Evolutionary conservation across 64 coral and sea anemone species (phyloP), one percentile per base, ranked within the genome.

Genomic region (Pocillopora damicornis): DNA sequence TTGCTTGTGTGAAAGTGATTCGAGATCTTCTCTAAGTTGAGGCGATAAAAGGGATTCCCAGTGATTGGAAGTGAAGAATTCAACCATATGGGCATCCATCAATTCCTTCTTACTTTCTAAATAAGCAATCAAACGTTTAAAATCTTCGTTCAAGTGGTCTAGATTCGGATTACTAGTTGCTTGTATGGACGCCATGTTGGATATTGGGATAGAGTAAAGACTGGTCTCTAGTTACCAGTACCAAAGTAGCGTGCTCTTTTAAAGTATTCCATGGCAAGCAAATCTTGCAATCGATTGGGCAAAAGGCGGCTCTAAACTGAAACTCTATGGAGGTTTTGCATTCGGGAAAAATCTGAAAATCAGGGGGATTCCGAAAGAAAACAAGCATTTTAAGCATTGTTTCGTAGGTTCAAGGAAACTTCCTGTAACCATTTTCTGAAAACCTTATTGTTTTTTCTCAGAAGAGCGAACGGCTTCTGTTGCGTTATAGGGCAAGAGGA

Each of bases 71-170:
- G 90, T 87, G n/a, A 92, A 92, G 62, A 79, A 92, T 26, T 92
- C 90, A 36, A 92, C 90, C 67, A 86, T 92, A 51, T 92, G 90
- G 36, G 90, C 90, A 59, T 92, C 80, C 51, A 92, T 92, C 7
- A 92, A 51, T 14, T 69, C 20, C 66, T 71, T 59, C 6, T 92
- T 76, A 6, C 60, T n/a, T 68, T 58, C 62, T 11, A 92, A 63
- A 56, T 83, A 92, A 16, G 78, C 34, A 25, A 68, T 73, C 7
- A 92, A 76, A 8, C 37, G 75, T 59, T 58, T 34, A 79, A 92
- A 87, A 92, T 92, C 90, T 1, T n/a, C 23, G 3, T 20, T n/a
- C 16, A 85, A 71, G 37, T 58, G 25, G 26, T 85, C 23, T 64
- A 63, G 61, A 63, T 81, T 81, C 51, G 61, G 20, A 4, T 13